Base-by-base conservation (phyloP, 2,113 vertebrate genomes). In the Bubalus kerabau region DNA sequence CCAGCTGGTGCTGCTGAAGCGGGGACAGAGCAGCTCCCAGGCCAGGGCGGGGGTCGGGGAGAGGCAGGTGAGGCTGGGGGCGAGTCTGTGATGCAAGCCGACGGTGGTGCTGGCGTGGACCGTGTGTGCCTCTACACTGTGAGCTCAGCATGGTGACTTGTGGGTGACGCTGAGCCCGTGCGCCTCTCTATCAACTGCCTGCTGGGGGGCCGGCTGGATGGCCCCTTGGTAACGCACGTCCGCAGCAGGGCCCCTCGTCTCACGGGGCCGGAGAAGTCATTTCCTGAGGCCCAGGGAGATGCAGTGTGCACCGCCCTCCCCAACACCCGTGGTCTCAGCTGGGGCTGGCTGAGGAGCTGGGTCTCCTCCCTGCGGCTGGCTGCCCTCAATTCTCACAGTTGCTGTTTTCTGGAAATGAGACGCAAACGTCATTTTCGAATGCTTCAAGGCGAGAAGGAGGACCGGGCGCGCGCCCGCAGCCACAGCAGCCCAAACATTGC, bases 291-390 rank as follows among this genome's bases (percentile, higher is more conserved):
- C 82, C 36, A 57, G 82, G 36, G 82, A 84, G n/a, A 24, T 9
- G 52, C 14, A 15, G 13, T 26, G 52, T 24, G 71, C 1, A 7
- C n/a, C 9, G 17, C 5, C 1, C 30, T 19, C 48, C 9, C 5
- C 3, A 74, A 7, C 0, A 14, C 67, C 9, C 0, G 0, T 1
- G 21, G 23, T 36, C 36, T 16, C 5, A 26, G n/a, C 14, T 0
- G 54, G 54, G 7, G 6, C 14, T 57, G 16, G 7, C 54, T 6
- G 82, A 43, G 82, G 6, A 40, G 54, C n/a, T 56, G 14, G n/a
- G 82, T 28, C 82, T 57, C 54, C 43, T 10, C 40, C 71, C 2
- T 0, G 40, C 1, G 16, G 74, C 89, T 28, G 46, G 56, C 46
- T 48, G 90, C 60, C 40, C 59, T 50, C 6, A 2, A 0, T 13